These are phyloP conservation scores for Enhydra lutris DNA, from an alignment of 2,113 vertebrate species.

Conservation along the genomic window DNA sequence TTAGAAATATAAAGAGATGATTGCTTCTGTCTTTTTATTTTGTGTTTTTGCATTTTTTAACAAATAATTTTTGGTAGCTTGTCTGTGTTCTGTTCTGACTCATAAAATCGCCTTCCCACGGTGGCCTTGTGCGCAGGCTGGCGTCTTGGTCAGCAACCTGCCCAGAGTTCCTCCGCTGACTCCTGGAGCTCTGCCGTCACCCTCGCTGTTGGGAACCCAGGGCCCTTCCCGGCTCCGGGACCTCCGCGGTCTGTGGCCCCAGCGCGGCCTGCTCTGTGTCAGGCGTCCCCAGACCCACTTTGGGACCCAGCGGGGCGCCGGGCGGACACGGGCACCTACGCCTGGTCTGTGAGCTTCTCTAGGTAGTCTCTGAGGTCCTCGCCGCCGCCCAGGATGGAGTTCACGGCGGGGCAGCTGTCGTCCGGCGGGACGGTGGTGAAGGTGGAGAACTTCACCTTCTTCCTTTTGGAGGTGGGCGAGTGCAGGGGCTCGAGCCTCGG, in stretches of 20 bases:
- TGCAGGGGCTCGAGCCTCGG: constrained; percentile 83
- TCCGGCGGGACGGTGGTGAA: constrained; percentile 92
- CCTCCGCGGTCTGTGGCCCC: background rate
- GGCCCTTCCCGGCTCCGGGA: constrained; percentile 70
- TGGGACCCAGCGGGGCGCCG: constrained; percentile 88
- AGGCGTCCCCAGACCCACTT: background rate
- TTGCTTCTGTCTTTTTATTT: constrained; percentile 68
- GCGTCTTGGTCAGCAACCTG: background rate
- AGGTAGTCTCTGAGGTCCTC: constrained; percentile 90
- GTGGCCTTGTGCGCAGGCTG: background rate
- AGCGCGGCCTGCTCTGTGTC: background rate
- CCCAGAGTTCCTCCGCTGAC: background rate
- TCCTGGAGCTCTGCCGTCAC: background rate
- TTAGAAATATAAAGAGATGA: constrained; percentile 76
- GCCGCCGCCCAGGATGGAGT: constrained; percentile 84
- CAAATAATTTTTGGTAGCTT: constrained; percentile 82
- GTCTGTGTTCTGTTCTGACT: constrained; percentile 47
- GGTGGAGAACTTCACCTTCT: constrained; percentile 94
- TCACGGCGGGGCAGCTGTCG: constrained; percentile 85
- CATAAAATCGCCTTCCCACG: constrained; percentile 41
- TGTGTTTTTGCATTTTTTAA: constrained; percentile 71
- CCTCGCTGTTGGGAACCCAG: constrained; percentile 50
- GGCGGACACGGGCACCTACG: constrained; percentile 73
- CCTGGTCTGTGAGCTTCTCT: constrained; percentile 90
- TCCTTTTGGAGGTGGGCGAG: constrained; percentile 91